Evolutionary conservation across 2,797 vertebrate species (phyloP), one percentile per base, ranked within the genome.

Genomic region (Sarcophilus harrisii): DNA sequence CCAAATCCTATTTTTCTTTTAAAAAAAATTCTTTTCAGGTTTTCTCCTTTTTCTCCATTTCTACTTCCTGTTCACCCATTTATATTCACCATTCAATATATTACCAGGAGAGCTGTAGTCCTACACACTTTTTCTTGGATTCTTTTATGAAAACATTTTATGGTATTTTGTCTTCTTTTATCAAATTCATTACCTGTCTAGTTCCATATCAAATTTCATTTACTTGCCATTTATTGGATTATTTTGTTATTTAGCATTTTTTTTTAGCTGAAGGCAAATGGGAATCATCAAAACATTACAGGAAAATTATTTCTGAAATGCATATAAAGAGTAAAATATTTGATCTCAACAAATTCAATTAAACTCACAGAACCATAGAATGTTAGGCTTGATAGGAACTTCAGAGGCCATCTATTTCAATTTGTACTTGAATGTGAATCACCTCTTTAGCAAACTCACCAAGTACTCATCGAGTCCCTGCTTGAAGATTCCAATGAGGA

Each of bases 261-360:
- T 93, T 92, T 90, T 91, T 54, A 58, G 89, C 92, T 96, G 27
- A 93, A 90, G 90, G 60, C 94, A 92, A 45, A 10, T 92, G 87
- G 54, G 92, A 91, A 95, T 97, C 92, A 93, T 96, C 91, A 94
- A 89, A 91, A 92, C 90, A 96, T 94, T 45, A 45, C 59, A 93
- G 32, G 24, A 91, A 73, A 81, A 91, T 89, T 95, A 96, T 81
- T 96, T 91, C 91, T 91, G 57, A 14, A 96, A 95, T 94, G 89
- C 18, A 38, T 62, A 45, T 90, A 94, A 94, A 95, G n/a, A 45
- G 18, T 16, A 24, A 81, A 81, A 18, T 57, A 55, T 87, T 21
- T 90, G 92, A 94, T 45, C n/a, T 45, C 38, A 81, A 81, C 18
- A 81, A 81, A 81, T 81, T 81, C n/a, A 81, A 10, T 45, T 81